Evolutionary conservation across 2,888 invertebrate species (phyloP), one percentile per base, ranked within the genome.

Genomic region (Tubulanus polymorphus): DNA sequence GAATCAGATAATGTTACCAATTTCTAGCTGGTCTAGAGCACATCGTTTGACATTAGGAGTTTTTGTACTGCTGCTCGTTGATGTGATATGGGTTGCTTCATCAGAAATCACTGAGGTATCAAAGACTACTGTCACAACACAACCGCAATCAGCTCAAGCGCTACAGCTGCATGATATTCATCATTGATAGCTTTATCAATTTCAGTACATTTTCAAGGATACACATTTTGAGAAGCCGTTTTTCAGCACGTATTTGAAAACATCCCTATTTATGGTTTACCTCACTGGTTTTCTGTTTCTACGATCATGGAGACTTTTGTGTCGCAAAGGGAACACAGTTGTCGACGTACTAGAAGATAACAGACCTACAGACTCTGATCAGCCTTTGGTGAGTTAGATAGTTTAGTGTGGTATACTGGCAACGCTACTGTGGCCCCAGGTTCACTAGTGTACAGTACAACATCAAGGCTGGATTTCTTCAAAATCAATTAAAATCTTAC

Each of bases 21-120:
- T n/a, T n/a, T n/a, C n/a, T 25, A 63, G 63, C 23, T 60, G 74
- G 45, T 61, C 67, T 0, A 68, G 68, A 41, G 53, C 68, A 12
- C 73, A 75, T 59, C 65, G 80, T 23, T 85, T 93, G 68, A 82
- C 90, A 60, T 83, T 94, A 70, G 97, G 96, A 70, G 83, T 93
- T 65, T 84, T 91, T 71, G 85, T 96, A 68, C 83, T 97, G 61
- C 80, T 96, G 64, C 81, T 95, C 70, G 95, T 96, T 65, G 93
- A 95, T 81, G 83, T 95, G 56, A 87, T 97, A 71, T 96, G 96
- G 95, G 95, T 96, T 53, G 87, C 90, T 53, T 95, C 94, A 50
- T 91, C 93, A 37, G 94, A 96, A 82, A 82, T 96, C 59, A 93
- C 93, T 59, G 90, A 93, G 87, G 95, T 95, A 82, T n/a, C n/a